phyloP scores from a whole-genome alignment of 2,797 vertebrate genomes.

The Anas georgica region DNA sequence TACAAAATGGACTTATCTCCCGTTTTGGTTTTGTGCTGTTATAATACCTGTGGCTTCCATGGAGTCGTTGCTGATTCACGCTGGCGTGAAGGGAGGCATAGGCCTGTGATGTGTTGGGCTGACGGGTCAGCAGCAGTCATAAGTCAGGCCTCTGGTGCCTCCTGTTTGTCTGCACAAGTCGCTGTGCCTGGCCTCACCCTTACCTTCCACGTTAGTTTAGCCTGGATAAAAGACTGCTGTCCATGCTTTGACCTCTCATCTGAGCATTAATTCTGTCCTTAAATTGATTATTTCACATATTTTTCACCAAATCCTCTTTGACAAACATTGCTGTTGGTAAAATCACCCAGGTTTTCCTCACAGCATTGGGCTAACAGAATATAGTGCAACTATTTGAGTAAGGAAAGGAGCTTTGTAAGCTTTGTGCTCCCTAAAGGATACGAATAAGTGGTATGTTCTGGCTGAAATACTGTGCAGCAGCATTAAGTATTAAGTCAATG shows the following conservation, averaged over 20 bases:
- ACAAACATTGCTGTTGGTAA: background rate
- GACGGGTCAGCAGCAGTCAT: background rate
- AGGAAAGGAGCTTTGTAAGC: background rate
- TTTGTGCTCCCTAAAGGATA: background rate
- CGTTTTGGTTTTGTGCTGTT: background rate
- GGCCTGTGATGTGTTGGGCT: background rate
- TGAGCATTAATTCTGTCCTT: background rate
- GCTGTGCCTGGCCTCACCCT: background rate
- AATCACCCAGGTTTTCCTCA: background rate
- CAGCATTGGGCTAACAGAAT: background rate
- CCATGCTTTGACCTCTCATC: background rate
- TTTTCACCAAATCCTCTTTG: background rate
- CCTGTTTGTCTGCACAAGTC: background rate
- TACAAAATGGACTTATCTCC: background rate
- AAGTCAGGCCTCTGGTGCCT: background rate
- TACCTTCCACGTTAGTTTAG: background rate
- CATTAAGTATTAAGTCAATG: background rate
- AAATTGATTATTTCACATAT: background rate
- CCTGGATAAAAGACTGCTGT: background rate
- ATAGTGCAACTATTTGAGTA: background rate
- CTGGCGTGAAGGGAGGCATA: background rate
- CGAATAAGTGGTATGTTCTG: conserved; percentile 1
- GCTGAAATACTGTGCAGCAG: background rate
- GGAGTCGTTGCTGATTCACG: background rate
- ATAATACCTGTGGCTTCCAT: background rate